Percentiles rank a stretch among this genome's conserved stretches.
Evolutionary conservation across 2,113 vertebrate species (phyloP).

Genomic region (Platichthys stellatus): DNA sequence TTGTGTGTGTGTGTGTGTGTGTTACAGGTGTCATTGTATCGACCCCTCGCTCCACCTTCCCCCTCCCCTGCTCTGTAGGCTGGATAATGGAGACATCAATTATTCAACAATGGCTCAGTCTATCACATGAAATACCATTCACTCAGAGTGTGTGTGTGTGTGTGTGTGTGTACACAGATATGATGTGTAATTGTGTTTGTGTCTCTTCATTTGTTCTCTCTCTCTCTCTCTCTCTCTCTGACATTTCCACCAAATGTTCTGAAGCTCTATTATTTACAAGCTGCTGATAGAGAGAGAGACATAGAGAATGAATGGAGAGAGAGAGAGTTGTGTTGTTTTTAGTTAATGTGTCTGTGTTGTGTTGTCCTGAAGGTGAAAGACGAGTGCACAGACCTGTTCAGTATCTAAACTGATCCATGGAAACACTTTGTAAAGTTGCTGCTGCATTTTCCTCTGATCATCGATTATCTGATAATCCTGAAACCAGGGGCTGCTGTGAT

Average conservation of each 20-base stretch:
- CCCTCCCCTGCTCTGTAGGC: slow-evolving; percentile 14
- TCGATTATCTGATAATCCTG: too few species aligned
- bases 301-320: too few species aligned
- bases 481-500: too few species aligned
- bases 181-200: slow-evolving; percentile 51
- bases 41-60: neutral
- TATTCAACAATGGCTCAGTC: slow-evolving; percentile 63
- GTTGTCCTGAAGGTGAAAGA: too few species aligned
- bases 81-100: slow-evolving; percentile 69
- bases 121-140: slow-evolving; percentile 60
- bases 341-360: too few species aligned
- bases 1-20: neutral
- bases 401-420: too few species aligned
- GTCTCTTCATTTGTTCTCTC: slow-evolving; percentile 24
- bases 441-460: too few species aligned
- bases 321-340: too few species aligned
- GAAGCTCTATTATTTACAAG: too few species aligned
- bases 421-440: too few species aligned
- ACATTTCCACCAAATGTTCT: slow-evolving; percentile 57
- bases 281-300: too few species aligned
- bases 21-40: slow-evolving; percentile 47
- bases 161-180: slow-evolving; percentile 28
- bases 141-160: slow-evolving; percentile 33
- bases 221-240: slow-evolving; percentile 18
- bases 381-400: too few species aligned